Evolutionary conservation across 1,140 invertebrate species (phyloP), one percentile per base, ranked within the genome.

Genomic region (Tenebrio molitor): DNA sequence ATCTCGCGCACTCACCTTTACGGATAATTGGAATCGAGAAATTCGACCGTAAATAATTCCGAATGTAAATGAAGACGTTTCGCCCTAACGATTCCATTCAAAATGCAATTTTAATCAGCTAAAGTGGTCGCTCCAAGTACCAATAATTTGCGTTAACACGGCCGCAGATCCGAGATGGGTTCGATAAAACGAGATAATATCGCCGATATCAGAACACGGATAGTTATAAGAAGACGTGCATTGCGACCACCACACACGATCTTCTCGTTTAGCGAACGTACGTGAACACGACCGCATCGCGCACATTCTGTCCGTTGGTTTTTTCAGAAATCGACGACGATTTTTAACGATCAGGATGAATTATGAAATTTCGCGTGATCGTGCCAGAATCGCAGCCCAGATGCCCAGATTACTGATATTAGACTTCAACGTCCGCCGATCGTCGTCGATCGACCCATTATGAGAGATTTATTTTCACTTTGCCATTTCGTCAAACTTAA

Each of bases 191-290:
- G 64, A 66, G 63, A 67, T 67, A 50, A 42, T 72, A 67, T 67
- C 63, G 62, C 36, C 41, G 50, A 58, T 58, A 58, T 58, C 50
- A 58, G 50, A 29, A 15, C 50, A 17, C 19, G 50, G 50, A 58
- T 58, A 50, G 50, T 58, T 58, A 58, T 29, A 58, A 58, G 50
- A 58, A 58, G 33, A 41, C 46, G 15, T 66, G 39, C 15, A 66
- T 66, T 66, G 64, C 16, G 36, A 53, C 41, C 42, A 65, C 73
- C 73, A 75, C 73, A 75, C 73, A 75, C 73, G 73, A 75, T 36
- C 33, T 53, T 42, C 34, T 42, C 69, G 34, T 65, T 72, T 72
- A 75, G 36, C 69, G 42, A 14, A 36, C 33, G 25, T 12, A 41
- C 50, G 17, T 44, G 63, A 41, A 23, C 73, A 75, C 73, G 73